Percentiles rank a stretch among this genome's conserved stretches.
Conservation (phyloP, 2,113 vertebrate species). For the Typhlomys cinereus region DNA sequence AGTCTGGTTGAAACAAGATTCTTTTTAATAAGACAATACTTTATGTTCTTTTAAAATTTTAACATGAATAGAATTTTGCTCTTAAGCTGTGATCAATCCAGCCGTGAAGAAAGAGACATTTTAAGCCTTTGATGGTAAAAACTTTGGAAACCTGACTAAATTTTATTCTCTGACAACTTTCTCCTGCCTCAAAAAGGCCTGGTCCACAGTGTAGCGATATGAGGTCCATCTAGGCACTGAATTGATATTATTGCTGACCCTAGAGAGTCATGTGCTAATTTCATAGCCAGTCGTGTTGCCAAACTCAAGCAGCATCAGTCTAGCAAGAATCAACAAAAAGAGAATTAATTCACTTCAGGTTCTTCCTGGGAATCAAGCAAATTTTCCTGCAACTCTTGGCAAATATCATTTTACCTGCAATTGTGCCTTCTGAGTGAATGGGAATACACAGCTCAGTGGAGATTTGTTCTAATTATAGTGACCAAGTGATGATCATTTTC, state of each 20-base stretch:
- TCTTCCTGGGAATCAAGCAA: conserved; percentile 20
- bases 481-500: neutral
- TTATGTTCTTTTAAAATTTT: neutral
- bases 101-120: conserved; percentile 20
- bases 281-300: neutral
- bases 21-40: neutral
- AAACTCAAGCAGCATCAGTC: neutral
- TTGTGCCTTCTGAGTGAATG: conserved; percentile 2
- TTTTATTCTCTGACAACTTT: neutral
- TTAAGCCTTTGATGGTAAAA: neutral
- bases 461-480: neutral
- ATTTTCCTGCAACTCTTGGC: neutral
- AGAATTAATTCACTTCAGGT: neutral
- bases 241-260: neutral
- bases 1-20: neutral
- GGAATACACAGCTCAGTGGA: neutral
- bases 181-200: neutral
- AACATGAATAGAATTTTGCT: conserved; percentile 50
- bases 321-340: neutral
- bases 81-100: neutral
- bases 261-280: neutral
- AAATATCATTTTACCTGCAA: neutral
- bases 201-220: neutral
- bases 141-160: neutral
- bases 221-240: neutral